Percentiles rank a stretch among this genome's conserved stretches.
phyloP scores from a whole-genome alignment of 1,140 invertebrate genomes.

The Bilobella aurantiaca region DNA sequence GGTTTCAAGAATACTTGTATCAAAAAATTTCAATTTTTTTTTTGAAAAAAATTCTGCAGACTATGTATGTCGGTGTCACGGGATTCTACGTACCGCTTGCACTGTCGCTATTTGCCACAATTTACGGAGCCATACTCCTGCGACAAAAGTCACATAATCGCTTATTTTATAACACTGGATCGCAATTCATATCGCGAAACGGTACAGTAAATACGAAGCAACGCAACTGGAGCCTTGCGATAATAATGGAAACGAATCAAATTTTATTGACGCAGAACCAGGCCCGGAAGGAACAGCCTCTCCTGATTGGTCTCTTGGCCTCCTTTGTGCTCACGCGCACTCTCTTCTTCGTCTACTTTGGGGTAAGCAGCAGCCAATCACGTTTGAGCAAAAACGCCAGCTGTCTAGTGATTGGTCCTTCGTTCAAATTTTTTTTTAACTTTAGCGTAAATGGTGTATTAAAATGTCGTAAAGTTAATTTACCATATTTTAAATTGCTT shows the following conservation, averaged over 20 bases:
- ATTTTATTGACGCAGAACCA: constrained; percentile 11
- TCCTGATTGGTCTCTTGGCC: constrained; percentile 8
- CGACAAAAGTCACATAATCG: neutral
- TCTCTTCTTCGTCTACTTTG: constrained; percentile 31
- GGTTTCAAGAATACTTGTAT: neutral
- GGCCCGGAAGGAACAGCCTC: constrained; percentile 21
- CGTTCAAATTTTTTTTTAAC: neutral
- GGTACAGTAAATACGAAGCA: neutral
- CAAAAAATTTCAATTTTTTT: neutral
- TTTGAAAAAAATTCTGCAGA: constrained; percentile 21
- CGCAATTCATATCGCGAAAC: constrained; percentile 6
- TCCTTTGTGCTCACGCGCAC: constrained; percentile 16
- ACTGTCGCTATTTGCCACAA: constrained; percentile 5
- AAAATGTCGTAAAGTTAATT: too few relatives aligned
- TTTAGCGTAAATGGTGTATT: neutral
- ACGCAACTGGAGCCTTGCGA: neutral
- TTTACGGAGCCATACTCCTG: constrained; percentile 9
- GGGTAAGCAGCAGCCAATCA: constrained; percentile 12
- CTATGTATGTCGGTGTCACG: constrained; percentile 28
- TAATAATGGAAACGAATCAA: constrained; percentile 12
- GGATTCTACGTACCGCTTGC: constrained; percentile 29
- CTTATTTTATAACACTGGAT: constrained; percentile 11
- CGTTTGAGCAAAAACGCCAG: neutral
- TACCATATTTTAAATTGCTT: too few relatives aligned
- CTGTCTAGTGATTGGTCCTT: too few relatives aligned